A percentile compares a stretch with the other conserved stretches of the same genome.
These are phyloP conservation scores for Phymorhynchus buccinoides DNA, from an alignment of 1,140 invertebrate genomes.

Conservation along the genomic window DNA sequence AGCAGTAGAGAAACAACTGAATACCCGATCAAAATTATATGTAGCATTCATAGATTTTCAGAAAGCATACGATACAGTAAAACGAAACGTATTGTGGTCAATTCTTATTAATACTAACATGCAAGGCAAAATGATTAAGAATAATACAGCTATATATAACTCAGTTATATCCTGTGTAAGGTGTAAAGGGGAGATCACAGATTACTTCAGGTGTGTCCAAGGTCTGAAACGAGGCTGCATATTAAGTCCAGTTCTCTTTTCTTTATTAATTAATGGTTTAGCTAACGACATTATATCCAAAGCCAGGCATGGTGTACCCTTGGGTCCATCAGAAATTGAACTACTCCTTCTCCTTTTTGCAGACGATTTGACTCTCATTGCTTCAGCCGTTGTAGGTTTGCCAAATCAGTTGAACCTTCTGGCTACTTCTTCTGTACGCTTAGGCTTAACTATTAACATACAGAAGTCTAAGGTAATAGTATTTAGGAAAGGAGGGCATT, in stretches of 20 bases:
- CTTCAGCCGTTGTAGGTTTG: not conserved
- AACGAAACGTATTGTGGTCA: not conserved
- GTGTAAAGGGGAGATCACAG: not conserved
- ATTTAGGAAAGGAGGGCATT: constrained; percentile 22
- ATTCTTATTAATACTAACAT: not conserved
- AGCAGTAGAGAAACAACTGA: not conserved
- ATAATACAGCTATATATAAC: not conserved
- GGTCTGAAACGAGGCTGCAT: constrained; percentile 12
- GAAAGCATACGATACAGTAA: constrained; percentile 20
- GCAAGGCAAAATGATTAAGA: not conserved
- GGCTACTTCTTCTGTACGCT: not conserved
- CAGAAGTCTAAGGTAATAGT: not conserved
- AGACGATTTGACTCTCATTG: not conserved
- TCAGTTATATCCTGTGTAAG: not conserved
- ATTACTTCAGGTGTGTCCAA: not conserved
- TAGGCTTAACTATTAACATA: not conserved
- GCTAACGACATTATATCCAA: not conserved
- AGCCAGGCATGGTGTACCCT: not conserved
- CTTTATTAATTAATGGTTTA: constrained; percentile 10
- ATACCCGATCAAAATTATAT: constrained; percentile 26
- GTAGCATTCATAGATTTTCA: constrained; percentile 17
- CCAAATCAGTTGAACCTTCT: not conserved
- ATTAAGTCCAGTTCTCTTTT: not conserved
- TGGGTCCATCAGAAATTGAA: not conserved
- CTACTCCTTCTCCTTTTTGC: not conserved